Conservation (phyloP, 2,888 invertebrate genomes). For the Eristalis tenax region DNA sequence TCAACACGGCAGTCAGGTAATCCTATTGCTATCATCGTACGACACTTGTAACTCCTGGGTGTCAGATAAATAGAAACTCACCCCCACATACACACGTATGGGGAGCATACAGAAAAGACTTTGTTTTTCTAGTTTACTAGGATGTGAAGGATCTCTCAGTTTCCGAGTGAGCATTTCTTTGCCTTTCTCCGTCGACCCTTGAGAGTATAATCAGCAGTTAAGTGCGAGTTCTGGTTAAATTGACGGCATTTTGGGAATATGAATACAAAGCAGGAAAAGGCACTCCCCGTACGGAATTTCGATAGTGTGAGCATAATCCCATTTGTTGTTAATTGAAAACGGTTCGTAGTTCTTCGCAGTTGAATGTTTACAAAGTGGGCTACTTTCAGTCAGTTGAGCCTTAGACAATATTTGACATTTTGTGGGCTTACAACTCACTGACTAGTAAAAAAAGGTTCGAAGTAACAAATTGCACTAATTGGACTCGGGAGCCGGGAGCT, state of each 20-base stretch:
- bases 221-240: slow-evolving; percentile 22
- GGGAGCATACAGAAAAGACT: not conserved
- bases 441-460: not conserved
- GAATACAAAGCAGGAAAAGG: slow-evolving; percentile 15
- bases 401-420: slow-evolving; percentile 32
- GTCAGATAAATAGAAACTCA: slow-evolving; percentile 59
- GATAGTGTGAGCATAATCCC: slow-evolving; percentile 18
- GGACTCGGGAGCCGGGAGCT: not conserved
- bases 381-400: slow-evolving; percentile 45
- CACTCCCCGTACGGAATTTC: slow-evolving; percentile 17
- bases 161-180: not conserved
- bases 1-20: slow-evolving; percentile 48
- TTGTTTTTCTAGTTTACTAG: slow-evolving; percentile 3
- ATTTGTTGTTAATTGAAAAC: slow-evolving; percentile 36
- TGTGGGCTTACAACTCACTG: not conserved
- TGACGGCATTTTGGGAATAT: slow-evolving; percentile 5
- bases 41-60: slow-evolving; percentile 67
- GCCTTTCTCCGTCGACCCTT: not conserved
- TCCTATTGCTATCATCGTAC: slow-evolving; percentile 62
- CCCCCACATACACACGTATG: slow-evolving; percentile 8
- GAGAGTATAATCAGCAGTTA: slow-evolving; percentile 19
- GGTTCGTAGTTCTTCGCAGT: not conserved
- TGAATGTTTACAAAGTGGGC: not conserved
- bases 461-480: not conserved
- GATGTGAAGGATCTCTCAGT: not conserved